A percentile compares a stretch with the other conserved stretches of the same genome.
Evolutionary conservation across 2,797 vertebrate genomes (phyloP).

Genomic region (Furcifer pardalis): DNA sequence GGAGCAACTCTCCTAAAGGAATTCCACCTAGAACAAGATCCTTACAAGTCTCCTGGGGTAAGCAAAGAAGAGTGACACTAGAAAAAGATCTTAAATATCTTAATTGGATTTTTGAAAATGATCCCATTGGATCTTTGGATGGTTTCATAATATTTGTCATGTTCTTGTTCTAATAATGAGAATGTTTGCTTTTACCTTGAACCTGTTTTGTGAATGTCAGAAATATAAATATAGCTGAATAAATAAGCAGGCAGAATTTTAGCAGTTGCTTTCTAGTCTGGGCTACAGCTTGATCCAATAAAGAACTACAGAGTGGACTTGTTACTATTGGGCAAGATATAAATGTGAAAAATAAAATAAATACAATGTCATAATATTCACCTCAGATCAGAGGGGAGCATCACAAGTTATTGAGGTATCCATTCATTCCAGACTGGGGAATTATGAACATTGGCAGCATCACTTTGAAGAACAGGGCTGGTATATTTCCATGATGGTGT

Average conservation of each 20-base stretch:
- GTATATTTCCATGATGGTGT: neutral
- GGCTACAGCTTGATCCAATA: neutral
- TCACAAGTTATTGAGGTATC: neutral
- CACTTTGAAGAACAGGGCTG: neutral
- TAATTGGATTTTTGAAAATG: too few relatives aligned
- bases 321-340: too few relatives aligned
- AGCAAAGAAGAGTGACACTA: too few relatives aligned
- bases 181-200: neutral
- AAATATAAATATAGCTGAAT: neutral
- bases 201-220: neutral
- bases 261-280: neutral
- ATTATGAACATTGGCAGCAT: neutral
- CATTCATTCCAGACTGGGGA: neutral
- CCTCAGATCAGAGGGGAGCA: neutral
- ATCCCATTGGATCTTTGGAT: neutral
- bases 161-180: neutral
- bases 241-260: neutral
- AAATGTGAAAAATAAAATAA: too few relatives aligned
- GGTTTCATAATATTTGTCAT: neutral
- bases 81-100: too few relatives aligned
- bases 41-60: too few relatives aligned
- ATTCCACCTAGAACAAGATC: too few relatives aligned
- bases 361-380: neutral
- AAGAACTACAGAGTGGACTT: neutral
- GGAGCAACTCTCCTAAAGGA: too few relatives aligned